Evolutionary conservation across 2,797 vertebrate genomes (phyloP), one percentile per base, ranked within the genome.

Genomic region (Crenuchus spilurus): DNA sequence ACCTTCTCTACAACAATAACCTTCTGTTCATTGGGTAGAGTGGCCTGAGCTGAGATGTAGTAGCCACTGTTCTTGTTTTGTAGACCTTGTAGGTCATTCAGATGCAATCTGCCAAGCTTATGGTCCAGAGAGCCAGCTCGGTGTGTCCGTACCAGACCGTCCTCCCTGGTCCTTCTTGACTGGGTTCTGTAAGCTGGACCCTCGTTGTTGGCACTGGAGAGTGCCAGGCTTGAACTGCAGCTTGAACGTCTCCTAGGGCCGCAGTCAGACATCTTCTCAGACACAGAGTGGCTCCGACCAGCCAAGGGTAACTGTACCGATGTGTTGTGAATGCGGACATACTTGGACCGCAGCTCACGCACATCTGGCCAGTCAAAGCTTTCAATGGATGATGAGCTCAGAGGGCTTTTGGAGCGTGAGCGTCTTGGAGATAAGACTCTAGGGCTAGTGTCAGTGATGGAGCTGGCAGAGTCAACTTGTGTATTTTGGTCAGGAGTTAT

Each of bases 331-430:
- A 44, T 20, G 18, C 22, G 22, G 22, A 49, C 70, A 20, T 95
- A 96, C 72, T 88, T 94, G 68, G 94, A 95, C 3, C 95, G 83
- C 6, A 97, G 94, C 63, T 95, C 89, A 6, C 84, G 90, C 24
- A 98, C 96, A 0, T 98, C 94, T 0, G 96, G 96, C 96, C 96
- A 97, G 71, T 78, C n/a, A 58, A 98, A 97, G 55, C 85, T 88
- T 73, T 96, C 94, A 0, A 76, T 4, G 0, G 87, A 75, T 0
- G 88, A 24, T 0, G 92, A 88, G 74, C 90, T 93, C 1, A 86
- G 81, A 1, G 93, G 92, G 70, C 80, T 80, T 66, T 26, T 73
- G 20, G 86, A 72, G 0, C 35, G 72, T 11, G 64, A 41, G 24
- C 70, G 37, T 26, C 4, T 51, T 3, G 87, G 84, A 2, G 84